Evolutionary conservation across 2,113 vertebrate genomes (phyloP).

Genomic region (Spermophilus dauricus): DNA sequence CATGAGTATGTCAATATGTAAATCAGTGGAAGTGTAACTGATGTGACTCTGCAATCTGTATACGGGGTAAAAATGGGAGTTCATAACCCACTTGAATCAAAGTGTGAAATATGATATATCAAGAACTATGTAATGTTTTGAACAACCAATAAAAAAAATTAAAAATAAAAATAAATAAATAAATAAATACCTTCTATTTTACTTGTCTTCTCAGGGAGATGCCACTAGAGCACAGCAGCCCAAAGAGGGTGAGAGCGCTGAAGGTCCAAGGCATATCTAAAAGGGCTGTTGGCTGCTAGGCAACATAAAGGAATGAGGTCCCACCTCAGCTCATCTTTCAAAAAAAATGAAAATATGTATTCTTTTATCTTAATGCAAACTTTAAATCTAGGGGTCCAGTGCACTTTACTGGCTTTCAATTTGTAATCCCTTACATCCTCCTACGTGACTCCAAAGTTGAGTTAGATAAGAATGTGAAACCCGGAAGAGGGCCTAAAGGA

Average conservation of each 20-base stretch:
- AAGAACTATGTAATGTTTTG: no score
- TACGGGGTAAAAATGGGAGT: no score
- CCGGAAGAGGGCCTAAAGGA: neutral
- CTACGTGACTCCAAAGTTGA: slow-evolving; percentile 8
- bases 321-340: neutral
- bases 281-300: neutral
- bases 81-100: no score
- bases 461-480: slow-evolving; percentile 41
- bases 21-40: no score
- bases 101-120: no score
- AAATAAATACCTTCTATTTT: neutral
- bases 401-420: no score
- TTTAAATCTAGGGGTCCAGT: neutral
- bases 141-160: no score
- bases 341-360: neutral
- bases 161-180: no score
- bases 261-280: neutral
- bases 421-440: neutral
- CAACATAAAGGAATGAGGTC: neutral
- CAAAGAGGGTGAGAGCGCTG: neutral
- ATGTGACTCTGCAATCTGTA: no score
- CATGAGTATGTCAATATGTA: no score
- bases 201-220: no score
- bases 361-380: neutral
- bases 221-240: neutral